Percentiles rank a stretch among this genome's conserved stretches.
Evolutionary conservation across 2,113 vertebrate genomes (phyloP).

Genomic region (Caloenas nicobarica): DNA sequence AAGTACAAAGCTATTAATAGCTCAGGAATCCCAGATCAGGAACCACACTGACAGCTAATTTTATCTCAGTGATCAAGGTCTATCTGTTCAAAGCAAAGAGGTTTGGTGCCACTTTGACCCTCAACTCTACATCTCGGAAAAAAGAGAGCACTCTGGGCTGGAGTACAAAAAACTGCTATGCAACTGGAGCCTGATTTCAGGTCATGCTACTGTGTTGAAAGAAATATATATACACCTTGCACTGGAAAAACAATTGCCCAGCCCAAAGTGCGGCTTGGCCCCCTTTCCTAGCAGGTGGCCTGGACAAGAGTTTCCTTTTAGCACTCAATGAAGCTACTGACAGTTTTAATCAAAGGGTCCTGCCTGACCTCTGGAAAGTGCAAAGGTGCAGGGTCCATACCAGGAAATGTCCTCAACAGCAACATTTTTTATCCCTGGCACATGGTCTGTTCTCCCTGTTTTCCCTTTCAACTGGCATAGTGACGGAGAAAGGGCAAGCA

Average conservation of each 20-base stretch:
- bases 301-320: not conserved
- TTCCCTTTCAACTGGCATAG: not conserved
- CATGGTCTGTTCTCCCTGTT: not conserved
- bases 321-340: not conserved
- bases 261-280: not conserved
- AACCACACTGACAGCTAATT: not conserved
- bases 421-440: not conserved
- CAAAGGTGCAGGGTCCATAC: not conserved
- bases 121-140: not conserved
- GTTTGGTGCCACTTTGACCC: not conserved
- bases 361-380: not conserved
- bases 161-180: not conserved
- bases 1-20: conserved; percentile 22
- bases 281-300: not conserved
- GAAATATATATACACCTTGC: not conserved
- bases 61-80: not conserved
- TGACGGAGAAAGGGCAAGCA: not conserved
- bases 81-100: not conserved
- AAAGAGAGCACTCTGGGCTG: not conserved
- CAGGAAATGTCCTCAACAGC: not conserved
- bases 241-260: not conserved
- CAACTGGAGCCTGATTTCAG: not conserved
- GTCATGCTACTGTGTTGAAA: not conserved
- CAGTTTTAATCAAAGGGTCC: not conserved
- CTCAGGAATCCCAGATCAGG: conserved; percentile 22